Evolutionary conservation across 2,888 invertebrate species (phyloP).

Genomic region (Aspidiotus rigidus): DNA sequence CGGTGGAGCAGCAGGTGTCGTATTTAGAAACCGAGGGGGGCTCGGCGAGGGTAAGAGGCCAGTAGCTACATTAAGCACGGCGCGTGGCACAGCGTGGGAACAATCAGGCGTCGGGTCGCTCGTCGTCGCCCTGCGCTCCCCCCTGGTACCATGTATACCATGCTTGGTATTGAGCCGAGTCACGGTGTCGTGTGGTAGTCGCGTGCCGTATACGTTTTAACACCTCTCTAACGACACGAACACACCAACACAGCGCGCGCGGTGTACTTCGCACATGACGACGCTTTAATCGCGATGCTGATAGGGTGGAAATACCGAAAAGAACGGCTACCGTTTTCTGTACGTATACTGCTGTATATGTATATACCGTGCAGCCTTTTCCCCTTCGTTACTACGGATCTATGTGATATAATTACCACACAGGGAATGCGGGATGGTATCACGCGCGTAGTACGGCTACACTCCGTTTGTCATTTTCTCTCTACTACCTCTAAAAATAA

Average conservation of each 20-base stretch:
- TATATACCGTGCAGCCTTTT: neutral
- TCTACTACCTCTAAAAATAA: conserved; percentile 7
- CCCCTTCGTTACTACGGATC: conserved; percentile 10
- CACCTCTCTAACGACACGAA: conserved; percentile 33
- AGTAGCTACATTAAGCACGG: conserved; percentile 32
- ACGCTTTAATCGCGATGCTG: conserved; percentile 33
- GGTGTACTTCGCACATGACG: conserved; percentile 31
- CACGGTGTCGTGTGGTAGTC: conserved; percentile 36
- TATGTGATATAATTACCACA: conserved; percentile 33
- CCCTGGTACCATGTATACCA: conserved; percentile 20
- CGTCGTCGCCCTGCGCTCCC: conserved; percentile 26
- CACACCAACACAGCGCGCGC: conserved; percentile 23
- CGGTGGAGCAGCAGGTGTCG: conserved; percentile 33
- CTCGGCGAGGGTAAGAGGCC: neutral
- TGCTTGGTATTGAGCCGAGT: conserved; percentile 32
- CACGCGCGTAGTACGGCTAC: conserved; percentile 30
- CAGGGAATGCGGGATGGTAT: conserved; percentile 32
- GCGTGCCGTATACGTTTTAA: conserved; percentile 36
- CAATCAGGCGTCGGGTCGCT: conserved; percentile 34
- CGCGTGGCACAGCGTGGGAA: conserved; percentile 34
- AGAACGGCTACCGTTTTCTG: conserved; percentile 31
- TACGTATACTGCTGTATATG: neutral
- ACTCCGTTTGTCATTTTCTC: conserved; percentile 29
- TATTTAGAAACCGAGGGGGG: conserved; percentile 30
- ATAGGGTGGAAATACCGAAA: conserved; percentile 33